phyloP scores from a whole-genome alignment of 2,888 invertebrate genomes.

The Cheilosia soror region DNA sequence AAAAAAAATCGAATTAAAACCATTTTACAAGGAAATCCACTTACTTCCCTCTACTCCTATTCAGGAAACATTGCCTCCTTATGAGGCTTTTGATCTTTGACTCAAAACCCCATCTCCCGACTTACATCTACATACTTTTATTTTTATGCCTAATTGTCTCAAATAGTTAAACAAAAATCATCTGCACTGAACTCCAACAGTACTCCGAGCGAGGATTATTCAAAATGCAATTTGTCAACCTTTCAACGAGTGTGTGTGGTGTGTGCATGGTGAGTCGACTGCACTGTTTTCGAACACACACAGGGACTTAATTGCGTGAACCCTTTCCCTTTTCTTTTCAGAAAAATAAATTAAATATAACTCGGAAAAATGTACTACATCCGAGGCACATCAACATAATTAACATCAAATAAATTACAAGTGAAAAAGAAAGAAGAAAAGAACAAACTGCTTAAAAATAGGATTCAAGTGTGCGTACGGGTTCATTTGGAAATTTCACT shows the following conservation, averaged over 20 bases:
- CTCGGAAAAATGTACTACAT: conserved; percentile 22
- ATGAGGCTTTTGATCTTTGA: too few relatives aligned
- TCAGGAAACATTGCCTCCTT: too few relatives aligned
- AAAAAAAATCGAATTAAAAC: too few relatives aligned
- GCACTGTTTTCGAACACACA: neutral
- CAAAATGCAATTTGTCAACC: conserved; percentile 27
- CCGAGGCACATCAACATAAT: conserved; percentile 45
- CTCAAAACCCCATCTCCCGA: too few relatives aligned
- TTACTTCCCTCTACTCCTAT: too few relatives aligned
- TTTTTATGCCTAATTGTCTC: too few relatives aligned
- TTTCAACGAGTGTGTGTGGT: neutral
- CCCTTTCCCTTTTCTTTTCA: neutral
- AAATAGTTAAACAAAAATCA: too few relatives aligned
- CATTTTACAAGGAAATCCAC: too few relatives aligned
- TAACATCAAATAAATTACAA: conserved; percentile 50
- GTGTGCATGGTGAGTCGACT: too few relatives aligned
- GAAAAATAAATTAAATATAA: conserved; percentile 9
- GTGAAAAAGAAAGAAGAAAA: conserved; percentile 10
- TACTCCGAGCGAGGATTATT: neutral
- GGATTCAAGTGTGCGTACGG: neutral
- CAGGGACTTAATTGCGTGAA: neutral
- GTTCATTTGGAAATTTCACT: conserved; percentile 19
- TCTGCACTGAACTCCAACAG: neutral
- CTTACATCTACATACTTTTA: too few relatives aligned
- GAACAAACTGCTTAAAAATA: conserved; percentile 21